These are phyloP conservation scores for Dolichotis patagonum DNA, from an alignment of 2,113 vertebrate species.

Conservation along the genomic window DNA sequence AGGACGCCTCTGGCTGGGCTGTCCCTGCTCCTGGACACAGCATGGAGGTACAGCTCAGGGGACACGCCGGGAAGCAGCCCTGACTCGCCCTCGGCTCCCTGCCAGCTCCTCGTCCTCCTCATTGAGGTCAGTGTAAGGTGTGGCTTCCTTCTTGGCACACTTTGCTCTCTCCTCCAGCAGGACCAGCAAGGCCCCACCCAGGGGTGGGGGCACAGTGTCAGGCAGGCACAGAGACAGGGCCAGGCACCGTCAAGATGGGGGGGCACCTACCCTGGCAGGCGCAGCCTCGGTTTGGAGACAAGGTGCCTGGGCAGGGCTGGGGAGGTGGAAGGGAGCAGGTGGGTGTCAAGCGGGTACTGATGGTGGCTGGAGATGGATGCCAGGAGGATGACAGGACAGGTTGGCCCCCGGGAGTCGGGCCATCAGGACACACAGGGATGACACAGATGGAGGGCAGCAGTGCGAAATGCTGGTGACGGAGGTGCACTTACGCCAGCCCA, in stretches of 20 bases:
- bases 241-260: not conserved
- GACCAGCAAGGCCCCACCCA: too few species aligned
- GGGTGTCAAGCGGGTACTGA: not conserved
- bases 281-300: not conserved
- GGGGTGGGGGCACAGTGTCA: slow-evolving; percentile 57
- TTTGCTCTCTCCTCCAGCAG: slow-evolving; percentile 88
- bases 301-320: not conserved
- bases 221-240: not conserved
- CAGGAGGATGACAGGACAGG: not conserved
- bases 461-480: not conserved
- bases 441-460: not conserved
- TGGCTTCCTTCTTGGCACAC: slow-evolving; percentile 88
- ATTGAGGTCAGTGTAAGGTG: slow-evolving; percentile 78
- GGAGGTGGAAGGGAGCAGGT: not conserved
- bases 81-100: slow-evolving; percentile 84
- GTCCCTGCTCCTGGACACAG: not conserved
- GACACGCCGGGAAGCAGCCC: not conserved
- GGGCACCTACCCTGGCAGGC: not conserved
- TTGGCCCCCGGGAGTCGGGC: not conserved
- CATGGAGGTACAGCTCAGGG: not conserved
- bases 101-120: slow-evolving; percentile 84
- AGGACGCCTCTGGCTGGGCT: not conserved
- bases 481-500: slow-evolving; percentile 77
- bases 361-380: slow-evolving; percentile 75
- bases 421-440: not conserved